Conservation (phyloP, 2,797 vertebrate species). For the Sebastes cheni region DNA sequence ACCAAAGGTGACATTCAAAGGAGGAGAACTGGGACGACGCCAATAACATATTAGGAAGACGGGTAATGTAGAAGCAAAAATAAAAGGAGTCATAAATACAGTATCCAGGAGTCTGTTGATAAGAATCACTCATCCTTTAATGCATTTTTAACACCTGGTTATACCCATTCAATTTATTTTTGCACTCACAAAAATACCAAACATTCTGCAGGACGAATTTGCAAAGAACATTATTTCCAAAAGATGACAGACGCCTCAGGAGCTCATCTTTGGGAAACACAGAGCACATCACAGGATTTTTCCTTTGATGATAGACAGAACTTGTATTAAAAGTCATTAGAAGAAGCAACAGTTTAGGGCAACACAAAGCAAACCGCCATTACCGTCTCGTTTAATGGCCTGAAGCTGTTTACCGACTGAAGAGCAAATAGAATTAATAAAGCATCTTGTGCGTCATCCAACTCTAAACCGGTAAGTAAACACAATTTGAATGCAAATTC, state of each 20-base stretch:
- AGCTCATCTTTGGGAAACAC: neutral
- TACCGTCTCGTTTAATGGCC: constrained; percentile 35
- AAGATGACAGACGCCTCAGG: neutral
- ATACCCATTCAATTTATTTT: neutral
- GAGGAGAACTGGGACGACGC: neutral
- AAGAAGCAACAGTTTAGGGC: constrained; percentile 32
- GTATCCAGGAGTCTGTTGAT: neutral
- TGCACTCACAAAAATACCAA: neutral
- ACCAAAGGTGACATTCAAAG: neutral
- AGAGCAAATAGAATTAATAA: constrained; percentile 52
- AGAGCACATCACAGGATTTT: neutral
- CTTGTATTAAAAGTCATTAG: constrained; percentile 38
- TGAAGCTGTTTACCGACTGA: constrained; percentile 45
- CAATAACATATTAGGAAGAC: neutral
- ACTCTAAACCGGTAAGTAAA: constrained; percentile 40
- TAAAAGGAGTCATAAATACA: neutral
- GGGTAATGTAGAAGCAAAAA: neutral
- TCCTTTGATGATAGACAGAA: constrained; percentile 20
- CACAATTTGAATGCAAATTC: constrained; percentile 49
- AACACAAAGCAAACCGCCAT: constrained; percentile 42
- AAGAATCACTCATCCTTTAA: neutral
- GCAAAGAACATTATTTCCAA: neutral
- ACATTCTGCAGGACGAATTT: neutral
- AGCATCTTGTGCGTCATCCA: constrained; percentile 26
- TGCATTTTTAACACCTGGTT: neutral